Base-by-base conservation (phyloP, 2,113 vertebrate genomes). In the Eurystomus gularis region DNA sequence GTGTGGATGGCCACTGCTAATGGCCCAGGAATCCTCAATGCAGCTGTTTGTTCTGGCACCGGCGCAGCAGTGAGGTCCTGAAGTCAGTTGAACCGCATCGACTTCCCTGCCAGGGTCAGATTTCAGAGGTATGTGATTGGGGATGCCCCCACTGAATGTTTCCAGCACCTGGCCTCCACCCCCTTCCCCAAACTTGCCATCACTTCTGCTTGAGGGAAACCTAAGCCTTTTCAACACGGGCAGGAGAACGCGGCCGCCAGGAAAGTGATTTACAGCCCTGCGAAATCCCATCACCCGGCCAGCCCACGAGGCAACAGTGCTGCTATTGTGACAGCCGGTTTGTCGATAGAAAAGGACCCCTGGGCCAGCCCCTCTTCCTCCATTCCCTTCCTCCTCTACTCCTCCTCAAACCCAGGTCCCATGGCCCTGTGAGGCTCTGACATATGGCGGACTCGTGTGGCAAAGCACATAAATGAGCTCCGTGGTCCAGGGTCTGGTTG, bases 11-110 rank as follows among this genome's bases (percentile, higher is more conserved):
- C 65, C 80, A 78, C 82, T 91, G 71, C 57, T 85, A 95, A 94
- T 86, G 77, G 61, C 77, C 37, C 82, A 49, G 93, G 92, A 92
- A 88, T 95, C 60, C 93, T 90, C 54, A 66, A 44, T n/a, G 66
- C 77, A 66, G 79, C 90, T 94, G 86, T 96, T 96, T 96, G 90
- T 91, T 79, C 96, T 93, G 97, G 97, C 97, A 69, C 10, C 1
- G 13, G 51, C 1, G 9, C 93, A 95, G 61, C 61, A 94, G 64
- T 13, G 46, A 91, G 86, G 52, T 95, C 94, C 83, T 39, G 86
- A 66, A 86, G 89, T 68, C 93, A 42, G 60, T 58, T 78, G 91
- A 95, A 94, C 87, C 85, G 11, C 95, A 88, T 90, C 52, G 65
- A 46, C 90, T 90, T 87, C 93, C 88, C 93, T 58, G 73, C 25